Conservation (phyloP, 1,140 invertebrate species). For the Danaus melanippus region DNA sequence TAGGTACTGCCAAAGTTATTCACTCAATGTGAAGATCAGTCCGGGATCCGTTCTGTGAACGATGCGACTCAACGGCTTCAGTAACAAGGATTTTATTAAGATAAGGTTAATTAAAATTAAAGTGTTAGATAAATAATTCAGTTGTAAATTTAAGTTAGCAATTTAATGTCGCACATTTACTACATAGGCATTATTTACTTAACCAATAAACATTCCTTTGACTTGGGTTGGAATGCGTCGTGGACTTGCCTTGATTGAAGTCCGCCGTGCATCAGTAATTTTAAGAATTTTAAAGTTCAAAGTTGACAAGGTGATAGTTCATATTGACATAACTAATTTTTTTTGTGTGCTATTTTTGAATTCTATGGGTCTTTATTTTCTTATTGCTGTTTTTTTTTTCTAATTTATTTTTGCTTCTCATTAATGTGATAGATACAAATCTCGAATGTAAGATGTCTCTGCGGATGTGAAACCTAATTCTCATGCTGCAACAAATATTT, state of each 20-base stretch:
- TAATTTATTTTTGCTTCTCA: conserved; percentile 57
- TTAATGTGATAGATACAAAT: conserved; percentile 60
- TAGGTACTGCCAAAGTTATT: conserved; percentile 69
- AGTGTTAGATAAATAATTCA: conserved; percentile 66
- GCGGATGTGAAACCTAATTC: conserved; percentile 55
- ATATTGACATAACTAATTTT: conserved; percentile 52
- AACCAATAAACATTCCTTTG: conserved; percentile 70
- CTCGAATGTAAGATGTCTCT: conserved; percentile 59
- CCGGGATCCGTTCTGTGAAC: conserved; percentile 69
- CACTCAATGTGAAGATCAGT: conserved; percentile 57
- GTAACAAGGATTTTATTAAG: conserved; percentile 55
- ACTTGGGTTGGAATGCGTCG: conserved; percentile 57
- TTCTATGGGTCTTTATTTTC: conserved; percentile 62
- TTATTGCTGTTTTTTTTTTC: conserved; percentile 54
- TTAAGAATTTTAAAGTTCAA: conserved; percentile 68
- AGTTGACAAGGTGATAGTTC: conserved; percentile 67
- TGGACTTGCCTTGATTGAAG: conserved; percentile 25
- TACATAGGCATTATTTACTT: conserved; percentile 70
- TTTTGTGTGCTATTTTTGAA: conserved; percentile 60
- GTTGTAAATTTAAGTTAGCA: conserved; percentile 71
- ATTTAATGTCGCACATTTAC: conserved; percentile 65
- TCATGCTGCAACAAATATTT: conserved; percentile 36
- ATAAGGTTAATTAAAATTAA: conserved; percentile 65
- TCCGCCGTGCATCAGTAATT: conserved; percentile 57
- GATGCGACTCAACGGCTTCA: conserved; percentile 64